Base-by-base conservation (phyloP, 1,140 invertebrate genomes). In the Caerostris darwini region DNA sequence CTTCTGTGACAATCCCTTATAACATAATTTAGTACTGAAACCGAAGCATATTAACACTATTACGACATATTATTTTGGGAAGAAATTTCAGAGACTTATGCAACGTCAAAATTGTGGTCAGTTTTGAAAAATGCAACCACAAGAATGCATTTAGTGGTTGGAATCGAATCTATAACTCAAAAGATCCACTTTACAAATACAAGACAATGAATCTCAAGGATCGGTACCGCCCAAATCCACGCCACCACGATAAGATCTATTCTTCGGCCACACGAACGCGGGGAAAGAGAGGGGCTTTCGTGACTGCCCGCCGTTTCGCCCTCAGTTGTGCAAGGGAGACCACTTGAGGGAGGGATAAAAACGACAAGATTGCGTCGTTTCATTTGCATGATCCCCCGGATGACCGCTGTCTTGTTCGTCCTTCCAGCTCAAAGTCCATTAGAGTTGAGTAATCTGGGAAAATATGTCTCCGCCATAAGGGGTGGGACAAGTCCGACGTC, bases 361-460 rank as follows among this genome's bases (percentile, higher is more conserved):
- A 61, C 12, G 85, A 54, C 85, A 87, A 59, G 34, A 77, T 77
- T 61, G n/a, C 56, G 85, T 61, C 82, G 71, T 77, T 58, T 83
- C 85, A 87, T 87, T 87, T 87, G 85, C 85, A 87, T 87, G 85
- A 87, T 87, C 59, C 12, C 59, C 12, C 8, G 58, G 57, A 53
- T 54, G 57, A 87, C 85, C 57, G 71, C 34, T 77, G 19, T 77
- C 71, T 77, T 77, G 71, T 77, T 34, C 59, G n/a, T n/a, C 59
- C 57, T 34, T 34, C 10, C 58, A 87, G 85, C 85, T 87, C 58
- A 87, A 58, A 87, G 57, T 61, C 85, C 85, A 87, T 87, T 83
- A 83, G 85, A 64, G 85, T 87, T 87, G 56, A 87, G 85, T 87
- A 87, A 87, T 87, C 85, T 58, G 59, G 53, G 50, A 87, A 87